Conservation (phyloP, 2,888 invertebrate genomes). For the Cephus nigrinus region DNA sequence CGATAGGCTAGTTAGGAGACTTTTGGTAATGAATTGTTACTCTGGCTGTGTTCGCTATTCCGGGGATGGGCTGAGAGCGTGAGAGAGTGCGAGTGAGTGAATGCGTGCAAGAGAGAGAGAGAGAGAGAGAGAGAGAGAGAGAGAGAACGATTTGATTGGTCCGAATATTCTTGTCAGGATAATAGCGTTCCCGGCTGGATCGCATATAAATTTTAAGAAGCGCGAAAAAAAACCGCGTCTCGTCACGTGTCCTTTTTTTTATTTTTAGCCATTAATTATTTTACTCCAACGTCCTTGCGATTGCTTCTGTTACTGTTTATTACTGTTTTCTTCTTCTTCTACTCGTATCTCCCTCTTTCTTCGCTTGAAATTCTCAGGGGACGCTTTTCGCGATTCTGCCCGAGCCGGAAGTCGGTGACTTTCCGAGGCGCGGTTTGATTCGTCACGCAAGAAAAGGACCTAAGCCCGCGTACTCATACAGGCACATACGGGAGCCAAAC, state of each 20-base stretch:
- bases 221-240: not conserved
- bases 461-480: slow-evolving; percentile 40
- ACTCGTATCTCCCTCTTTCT: not conserved
- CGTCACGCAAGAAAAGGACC: slow-evolving; percentile 7
- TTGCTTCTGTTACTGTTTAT: not conserved
- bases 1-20: not conserved
- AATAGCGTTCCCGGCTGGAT: not conserved
- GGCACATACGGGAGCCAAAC: slow-evolving; percentile 57
- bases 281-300: not conserved
- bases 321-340: not conserved
- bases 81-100: not conserved
- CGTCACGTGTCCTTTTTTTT: not conserved
- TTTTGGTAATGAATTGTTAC: not conserved
- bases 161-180: not conserved
- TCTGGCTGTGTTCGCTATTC: not conserved
- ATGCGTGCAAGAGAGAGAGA: not conserved
- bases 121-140: too few relatives aligned
- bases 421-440: not conserved
- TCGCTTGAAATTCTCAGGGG: not conserved
- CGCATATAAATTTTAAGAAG: not conserved
- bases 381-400: too few relatives aligned
- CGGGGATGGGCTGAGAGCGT: not conserved
- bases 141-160: not conserved
- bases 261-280: not conserved
- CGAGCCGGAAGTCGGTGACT: not conserved